phyloP scores from a whole-genome alignment of 2,797 vertebrate genomes.

The Rhabdophis nuchalis region DNA sequence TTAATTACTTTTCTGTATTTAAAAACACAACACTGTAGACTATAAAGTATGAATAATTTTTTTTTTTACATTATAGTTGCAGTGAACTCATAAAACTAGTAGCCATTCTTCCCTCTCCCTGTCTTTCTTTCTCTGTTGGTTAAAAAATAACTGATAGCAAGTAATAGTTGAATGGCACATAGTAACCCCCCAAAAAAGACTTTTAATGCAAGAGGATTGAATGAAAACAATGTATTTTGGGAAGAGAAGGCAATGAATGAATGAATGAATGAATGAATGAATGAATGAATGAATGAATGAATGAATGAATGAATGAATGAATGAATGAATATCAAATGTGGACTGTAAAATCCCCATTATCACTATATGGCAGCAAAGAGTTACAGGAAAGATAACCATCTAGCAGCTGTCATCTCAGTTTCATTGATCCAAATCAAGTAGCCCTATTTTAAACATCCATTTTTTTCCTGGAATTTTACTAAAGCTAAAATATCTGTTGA shows the following conservation, averaged over 20 bases:
- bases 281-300: not conserved
- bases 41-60: not conserved
- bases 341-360: not conserved
- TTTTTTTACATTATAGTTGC: not conserved
- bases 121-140: not conserved
- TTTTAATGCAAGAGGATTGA: not conserved
- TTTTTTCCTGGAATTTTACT: not conserved
- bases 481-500: not conserved
- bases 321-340: not conserved
- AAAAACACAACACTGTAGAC: not conserved
- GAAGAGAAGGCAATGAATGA: not conserved
- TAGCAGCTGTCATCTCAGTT: not conserved
- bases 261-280: fast-evolving
- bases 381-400: not conserved
- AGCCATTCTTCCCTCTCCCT: not conserved
- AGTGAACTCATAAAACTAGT: not conserved
- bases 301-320: not conserved
- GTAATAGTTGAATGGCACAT: not conserved
- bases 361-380: not conserved
- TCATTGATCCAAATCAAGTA: not conserved
- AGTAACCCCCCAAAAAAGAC: not conserved
- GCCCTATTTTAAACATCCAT: not conserved
- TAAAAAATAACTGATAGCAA: not conserved
- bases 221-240: not conserved
- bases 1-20: conserved; percentile 8